Conservation (phyloP, 2,113 vertebrate genomes). For the Chunga burmeisteri region DNA sequence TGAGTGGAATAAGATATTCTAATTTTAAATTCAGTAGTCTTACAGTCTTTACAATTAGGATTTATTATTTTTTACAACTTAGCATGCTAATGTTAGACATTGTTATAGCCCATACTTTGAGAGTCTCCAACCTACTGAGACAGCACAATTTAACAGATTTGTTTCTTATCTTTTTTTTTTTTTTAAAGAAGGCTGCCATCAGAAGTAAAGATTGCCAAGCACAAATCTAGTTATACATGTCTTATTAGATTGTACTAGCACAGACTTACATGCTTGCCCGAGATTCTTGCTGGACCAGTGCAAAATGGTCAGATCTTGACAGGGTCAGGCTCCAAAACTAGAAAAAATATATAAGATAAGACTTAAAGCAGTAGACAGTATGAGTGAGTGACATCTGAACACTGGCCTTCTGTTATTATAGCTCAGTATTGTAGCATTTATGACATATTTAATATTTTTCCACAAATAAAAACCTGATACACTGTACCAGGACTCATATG, state of each 20-base stretch:
- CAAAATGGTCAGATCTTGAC: neutral
- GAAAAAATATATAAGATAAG: neutral
- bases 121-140: neutral
- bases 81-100: neutral
- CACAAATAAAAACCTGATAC: neutral
- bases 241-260: neutral
- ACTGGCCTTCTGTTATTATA: neutral
- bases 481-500: neutral
- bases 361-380: neutral
- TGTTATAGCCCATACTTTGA: neutral
- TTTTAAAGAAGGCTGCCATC: neutral
- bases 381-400: neutral
- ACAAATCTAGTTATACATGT: neutral
- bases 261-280: neutral
- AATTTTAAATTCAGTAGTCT: neutral
- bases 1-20: neutral
- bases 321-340: neutral
- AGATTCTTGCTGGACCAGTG: neutral
- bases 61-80: neutral
- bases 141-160: neutral
- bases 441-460: neutral
- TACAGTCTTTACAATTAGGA: neutral
- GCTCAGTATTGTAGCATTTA: neutral
- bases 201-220: neutral
- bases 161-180: neutral